Evolutionary conservation across 1,140 invertebrate genomes (phyloP), one percentile per base, ranked within the genome.

Genomic region (Laupala kohalensis): DNA sequence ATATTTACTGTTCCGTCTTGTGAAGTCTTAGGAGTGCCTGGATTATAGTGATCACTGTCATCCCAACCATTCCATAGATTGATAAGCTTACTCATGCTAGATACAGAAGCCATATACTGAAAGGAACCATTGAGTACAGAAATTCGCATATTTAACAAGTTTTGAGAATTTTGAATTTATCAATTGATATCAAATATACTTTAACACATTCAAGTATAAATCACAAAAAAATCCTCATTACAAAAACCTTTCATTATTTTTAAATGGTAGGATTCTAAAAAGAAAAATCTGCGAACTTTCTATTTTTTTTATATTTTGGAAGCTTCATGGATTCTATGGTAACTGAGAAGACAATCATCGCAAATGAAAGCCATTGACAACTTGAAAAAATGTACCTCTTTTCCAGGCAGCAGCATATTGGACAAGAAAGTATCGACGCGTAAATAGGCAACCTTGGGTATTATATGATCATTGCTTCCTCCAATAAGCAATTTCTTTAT

Each of bases 401-500:
- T 53, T 23, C 12, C 23, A 9, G 1, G 9, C 4, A 53, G 19
- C 19, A 13, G 9, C 9, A 53, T 53, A 53, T 53, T 4, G 3
- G 23, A 29, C 5, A 70, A 4, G 23, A 25, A 30, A 23, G 23
- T 23, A 12, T 19, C 6, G 2, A 70, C 2, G 24, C 24, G 2
- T 12, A 24, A 78, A 53, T 78, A 82, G 12, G 84, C 3, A 5
- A 75, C 78, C 72, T 83, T 86, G 12, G 87, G 86, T 0, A 84
- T 73, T 3, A 82, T 64, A 67, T 76, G 83, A 76, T 89, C 85
- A n/a, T 83, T 80, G 71, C 85, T 84, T 9, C 85, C 84, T 69
- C 87, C 84, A 64, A 77, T 78, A 5, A 81, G 79, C 0, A 82
- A 6, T 15, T 80, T 74, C 12, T 78, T 72, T 53, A 78, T 75